Evolutionary conservation across 2,888 invertebrate species (phyloP), one percentile per base, ranked within the genome.

Genomic region (Nymphalis polychloros): DNA sequence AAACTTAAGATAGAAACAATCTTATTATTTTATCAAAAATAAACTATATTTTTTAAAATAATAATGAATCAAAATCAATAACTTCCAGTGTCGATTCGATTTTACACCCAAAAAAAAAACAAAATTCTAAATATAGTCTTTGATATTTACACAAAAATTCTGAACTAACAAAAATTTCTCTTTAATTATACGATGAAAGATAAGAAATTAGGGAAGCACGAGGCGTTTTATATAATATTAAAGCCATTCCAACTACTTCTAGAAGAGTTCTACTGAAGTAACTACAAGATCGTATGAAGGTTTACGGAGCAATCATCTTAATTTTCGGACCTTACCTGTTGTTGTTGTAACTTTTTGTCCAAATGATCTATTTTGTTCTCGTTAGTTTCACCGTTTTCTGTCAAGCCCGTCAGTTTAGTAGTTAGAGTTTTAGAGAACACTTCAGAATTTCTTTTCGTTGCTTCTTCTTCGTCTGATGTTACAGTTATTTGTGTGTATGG

Each of bases 401-500:
- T 79, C 61, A 88, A 80, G 63, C 84, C 93, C 72, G 84, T 93
- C 73, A 95, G 84, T 78, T 95, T 94, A 68, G 91, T 89, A 17
- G 93, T 93, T 52, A 95, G 85, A 74, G 94, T 93, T 70, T 93
- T 90, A 35, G 93, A 93, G 79, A 94, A 93, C 46, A 82, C 75
- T 64, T 82, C 77, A 53, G 80, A 73, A 13, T 59, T 64, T 70
- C 85, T 95, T 91, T 87, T 96, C 89, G 87, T 94, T 88, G 84
- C 93, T 93, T 96, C 96, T 79, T 96, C 97, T 84, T 97, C 97
- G 80, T 97, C 97, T 8, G 96, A 96, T 50, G 95, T 95, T 61
- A 95, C 93, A 71, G 95, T 95, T 61, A 94, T 93, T 79, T 95
- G 94, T 10, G 95, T 96, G 85, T 95, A 96, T 6, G 95, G 95